Conservation (phyloP, 2,797 vertebrate species). For the Decapterus maruadsi region DNA sequence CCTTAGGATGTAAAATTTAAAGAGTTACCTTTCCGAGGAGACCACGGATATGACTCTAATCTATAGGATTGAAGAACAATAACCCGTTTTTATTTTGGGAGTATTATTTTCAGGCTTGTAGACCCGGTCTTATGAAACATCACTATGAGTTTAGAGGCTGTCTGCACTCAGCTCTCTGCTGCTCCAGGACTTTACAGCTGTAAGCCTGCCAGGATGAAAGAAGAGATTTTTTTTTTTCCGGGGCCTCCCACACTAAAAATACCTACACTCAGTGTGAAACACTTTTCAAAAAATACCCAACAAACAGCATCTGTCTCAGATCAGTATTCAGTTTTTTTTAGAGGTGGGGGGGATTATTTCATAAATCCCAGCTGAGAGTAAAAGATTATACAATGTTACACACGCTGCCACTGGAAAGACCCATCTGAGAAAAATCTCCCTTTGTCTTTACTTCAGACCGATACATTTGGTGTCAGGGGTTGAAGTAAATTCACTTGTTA, state of each 20-base stretch:
- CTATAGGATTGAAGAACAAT: not conserved
- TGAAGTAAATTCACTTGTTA: not conserved
- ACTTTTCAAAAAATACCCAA: conserved; percentile 37
- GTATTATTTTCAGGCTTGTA: not conserved
- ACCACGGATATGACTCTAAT: not conserved
- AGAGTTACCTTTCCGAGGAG: not conserved
- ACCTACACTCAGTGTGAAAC: conserved; percentile 1
- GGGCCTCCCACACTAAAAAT: conserved; percentile 40
- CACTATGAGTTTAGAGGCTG: conserved; percentile 16
- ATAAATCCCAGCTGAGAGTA: conserved; percentile 14
- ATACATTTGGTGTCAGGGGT: not conserved
- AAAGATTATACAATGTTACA: conserved; percentile 15
- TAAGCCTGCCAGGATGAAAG: not conserved
- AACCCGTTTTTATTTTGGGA: not conserved
- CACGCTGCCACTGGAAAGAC: conserved; percentile 26
- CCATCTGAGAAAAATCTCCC: not conserved
- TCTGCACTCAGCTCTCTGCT: conserved; percentile 12
- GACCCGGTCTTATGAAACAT: conserved; percentile 18
- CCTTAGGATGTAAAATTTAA: not conserved
- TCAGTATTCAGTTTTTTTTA: not conserved
- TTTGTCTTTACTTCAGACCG: conserved; percentile 13
- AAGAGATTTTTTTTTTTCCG: not conserved
- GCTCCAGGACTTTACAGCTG: conserved; percentile 25
- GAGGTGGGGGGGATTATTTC: not conserved
- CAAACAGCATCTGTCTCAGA: conserved; percentile 31